phyloP scores from a whole-genome alignment of 1,140 invertebrate genomes.

The Trichonephila clavipes region DNA sequence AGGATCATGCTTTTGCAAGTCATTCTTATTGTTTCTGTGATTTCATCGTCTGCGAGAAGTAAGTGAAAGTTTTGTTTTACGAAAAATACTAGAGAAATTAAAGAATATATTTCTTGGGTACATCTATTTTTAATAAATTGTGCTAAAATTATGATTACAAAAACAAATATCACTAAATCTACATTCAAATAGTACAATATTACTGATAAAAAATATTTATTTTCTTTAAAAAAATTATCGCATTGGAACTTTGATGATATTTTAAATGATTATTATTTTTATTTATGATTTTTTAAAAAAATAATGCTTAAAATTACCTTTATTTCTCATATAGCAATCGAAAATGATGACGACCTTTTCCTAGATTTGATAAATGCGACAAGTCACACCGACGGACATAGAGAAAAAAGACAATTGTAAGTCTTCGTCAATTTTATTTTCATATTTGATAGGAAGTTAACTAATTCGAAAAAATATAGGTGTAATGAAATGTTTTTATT shows the following conservation, averaged over 20 bases:
- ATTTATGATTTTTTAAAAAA: too few species aligned
- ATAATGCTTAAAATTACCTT: background rate
- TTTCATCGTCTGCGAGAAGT: conserved; percentile 4
- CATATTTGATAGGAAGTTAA: background rate
- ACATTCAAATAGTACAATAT: too few species aligned
- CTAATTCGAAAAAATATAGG: background rate
- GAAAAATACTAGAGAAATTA: background rate
- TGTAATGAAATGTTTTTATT: too few species aligned
- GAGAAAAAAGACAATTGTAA: conserved; percentile 14
- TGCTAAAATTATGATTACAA: too few species aligned
- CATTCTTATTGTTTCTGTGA: conserved; percentile 13
- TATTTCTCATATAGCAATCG: background rate
- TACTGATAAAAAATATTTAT: too few species aligned
- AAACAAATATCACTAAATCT: too few species aligned
- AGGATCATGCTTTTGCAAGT: conserved; percentile 17
- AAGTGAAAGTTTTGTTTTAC: background rate
- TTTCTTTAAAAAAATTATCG: too few species aligned
- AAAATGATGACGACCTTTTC: background rate
- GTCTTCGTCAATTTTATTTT: background rate
- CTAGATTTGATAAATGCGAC: background rate
- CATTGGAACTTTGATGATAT: too few species aligned
- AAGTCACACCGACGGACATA: background rate
- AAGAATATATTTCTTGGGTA: too few species aligned
- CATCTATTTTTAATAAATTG: too few species aligned
- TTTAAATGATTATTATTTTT: too few species aligned